These are phyloP conservation scores for Smutsia temminckii DNA, from an alignment of 2,797 vertebrate species.

Conservation along the genomic window DNA sequence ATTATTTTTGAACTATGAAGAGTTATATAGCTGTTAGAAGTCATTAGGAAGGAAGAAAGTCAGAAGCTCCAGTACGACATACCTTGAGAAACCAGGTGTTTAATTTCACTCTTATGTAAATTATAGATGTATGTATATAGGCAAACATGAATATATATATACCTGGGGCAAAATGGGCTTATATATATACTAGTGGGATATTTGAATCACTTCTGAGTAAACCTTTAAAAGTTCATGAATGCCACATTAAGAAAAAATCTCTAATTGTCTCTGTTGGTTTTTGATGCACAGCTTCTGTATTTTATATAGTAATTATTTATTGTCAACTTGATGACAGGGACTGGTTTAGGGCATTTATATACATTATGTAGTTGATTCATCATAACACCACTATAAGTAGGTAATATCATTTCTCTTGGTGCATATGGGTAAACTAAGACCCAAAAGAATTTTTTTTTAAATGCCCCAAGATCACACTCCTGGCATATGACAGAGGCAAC, in stretches of 20 bases:
- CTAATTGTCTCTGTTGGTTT: background rate
- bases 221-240: conserved; percentile 32
- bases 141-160: background rate
- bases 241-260: background rate
- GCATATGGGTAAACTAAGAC: background rate
- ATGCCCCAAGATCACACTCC: background rate
- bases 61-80: background rate
- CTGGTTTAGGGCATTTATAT: background rate
- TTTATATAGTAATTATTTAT: background rate
- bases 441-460: background rate
- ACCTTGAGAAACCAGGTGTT: background rate
- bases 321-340: background rate
- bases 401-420: background rate
- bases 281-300: background rate
- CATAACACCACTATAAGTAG: background rate
- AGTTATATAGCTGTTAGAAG: background rate
- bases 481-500: background rate
- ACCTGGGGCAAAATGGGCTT: background rate
- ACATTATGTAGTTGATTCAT: background rate
- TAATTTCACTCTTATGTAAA: conserved; percentile 6
- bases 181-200: background rate
- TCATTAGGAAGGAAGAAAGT: background rate
- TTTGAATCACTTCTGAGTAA: background rate
- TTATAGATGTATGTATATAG: background rate
- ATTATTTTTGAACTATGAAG: background rate